Conservation (phyloP, 2,797 vertebrate genomes). For the Pitangus sulphuratus region DNA sequence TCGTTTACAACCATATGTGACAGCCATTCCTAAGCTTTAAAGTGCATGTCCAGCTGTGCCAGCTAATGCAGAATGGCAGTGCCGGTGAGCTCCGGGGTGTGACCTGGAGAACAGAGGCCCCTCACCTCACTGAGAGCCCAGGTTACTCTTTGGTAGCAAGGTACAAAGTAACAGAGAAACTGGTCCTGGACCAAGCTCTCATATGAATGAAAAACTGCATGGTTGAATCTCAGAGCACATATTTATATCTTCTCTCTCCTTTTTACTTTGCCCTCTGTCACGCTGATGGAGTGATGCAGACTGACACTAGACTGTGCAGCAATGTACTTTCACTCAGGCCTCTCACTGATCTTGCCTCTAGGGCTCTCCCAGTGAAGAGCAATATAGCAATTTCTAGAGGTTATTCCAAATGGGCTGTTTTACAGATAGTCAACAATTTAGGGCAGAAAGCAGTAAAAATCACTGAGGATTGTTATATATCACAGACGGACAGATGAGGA, state of each 20-base stretch:
- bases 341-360: not conserved
- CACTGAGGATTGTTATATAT: not conserved
- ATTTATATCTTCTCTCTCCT: not conserved
- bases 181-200: not conserved
- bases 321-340: not conserved
- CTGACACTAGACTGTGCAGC: slow-evolving; percentile 8
- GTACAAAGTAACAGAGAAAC: not conserved
- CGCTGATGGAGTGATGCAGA: not conserved
- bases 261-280: not conserved
- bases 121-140: not conserved
- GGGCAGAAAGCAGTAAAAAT: not conserved
- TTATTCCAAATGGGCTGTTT: slow-evolving; percentile 29
- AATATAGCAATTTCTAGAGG: slow-evolving; percentile 2
- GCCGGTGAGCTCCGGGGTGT: not conserved
- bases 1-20: not conserved
- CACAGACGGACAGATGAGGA: slow-evolving; percentile 15
- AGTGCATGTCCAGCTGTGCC: not conserved
- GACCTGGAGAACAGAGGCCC: not conserved
- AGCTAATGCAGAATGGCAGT: not conserved
- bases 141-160: not conserved
- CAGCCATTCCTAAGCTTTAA: not conserved
- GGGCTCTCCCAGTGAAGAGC: not conserved
- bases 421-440: not conserved
- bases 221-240: not conserved
- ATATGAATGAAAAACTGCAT: not conserved